Evolutionary conservation across 2,888 invertebrate species (phyloP).

Genomic region (Mythimna ferrago): DNA sequence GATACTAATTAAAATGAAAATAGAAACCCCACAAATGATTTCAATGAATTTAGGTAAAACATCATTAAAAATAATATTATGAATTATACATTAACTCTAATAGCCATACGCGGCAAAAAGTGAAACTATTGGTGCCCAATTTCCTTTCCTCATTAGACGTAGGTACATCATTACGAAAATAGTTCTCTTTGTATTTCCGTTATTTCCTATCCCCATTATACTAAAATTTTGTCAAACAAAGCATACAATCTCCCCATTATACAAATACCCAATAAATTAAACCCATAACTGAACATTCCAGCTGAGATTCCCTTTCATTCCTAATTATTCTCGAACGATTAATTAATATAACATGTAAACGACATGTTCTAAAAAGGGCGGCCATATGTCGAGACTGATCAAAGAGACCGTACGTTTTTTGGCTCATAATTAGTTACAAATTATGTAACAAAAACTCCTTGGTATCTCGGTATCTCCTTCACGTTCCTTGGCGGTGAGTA

Average conservation of each 20-base stretch:
- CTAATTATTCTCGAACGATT: slow-evolving; percentile 65
- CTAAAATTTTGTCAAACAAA: slow-evolving; percentile 35
- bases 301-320: slow-evolving; percentile 49
- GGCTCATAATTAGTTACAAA: slow-evolving; percentile 83
- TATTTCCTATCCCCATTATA: neutral
- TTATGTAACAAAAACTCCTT: slow-evolving; percentile 78
- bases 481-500: slow-evolving; percentile 50
- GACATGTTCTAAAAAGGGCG: slow-evolving; percentile 57
- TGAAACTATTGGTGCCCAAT: too few relatives aligned
- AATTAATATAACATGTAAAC: slow-evolving; percentile 72
- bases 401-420: slow-evolving; percentile 75
- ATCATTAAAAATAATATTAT: too few relatives aligned
- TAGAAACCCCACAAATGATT: too few relatives aligned
- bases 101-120: too few relatives aligned
- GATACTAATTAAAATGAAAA: too few relatives aligned
- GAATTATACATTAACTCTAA: too few relatives aligned
- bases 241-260: slow-evolving; percentile 24
- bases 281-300: slow-evolving; percentile 43
- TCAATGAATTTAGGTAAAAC: too few relatives aligned
- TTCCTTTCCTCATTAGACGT: neutral
- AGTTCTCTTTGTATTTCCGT: neutral
- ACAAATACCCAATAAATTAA: slow-evolving; percentile 55
- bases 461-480: slow-evolving; percentile 26
- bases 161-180: neutral
- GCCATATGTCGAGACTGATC: slow-evolving; percentile 69